These are phyloP conservation scores for Mionectes olivaceus DNA, from an alignment of 2,797 vertebrate genomes.

Conservation along the genomic window DNA sequence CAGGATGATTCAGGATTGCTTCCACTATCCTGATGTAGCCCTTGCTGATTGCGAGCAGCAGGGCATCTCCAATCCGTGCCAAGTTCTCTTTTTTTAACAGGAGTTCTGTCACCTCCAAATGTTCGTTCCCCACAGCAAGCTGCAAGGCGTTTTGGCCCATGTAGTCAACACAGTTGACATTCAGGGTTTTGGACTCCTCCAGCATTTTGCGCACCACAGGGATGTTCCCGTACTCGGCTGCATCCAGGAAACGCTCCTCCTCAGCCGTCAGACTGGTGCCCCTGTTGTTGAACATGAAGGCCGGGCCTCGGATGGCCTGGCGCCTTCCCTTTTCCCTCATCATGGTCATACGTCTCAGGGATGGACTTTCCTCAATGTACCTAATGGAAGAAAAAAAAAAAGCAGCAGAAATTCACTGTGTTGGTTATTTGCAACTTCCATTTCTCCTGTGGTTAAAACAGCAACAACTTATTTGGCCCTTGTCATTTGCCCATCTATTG, in stretches of 20 bases:
- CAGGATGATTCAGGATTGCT: slow-evolving; percentile 87
- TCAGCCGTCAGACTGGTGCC: slow-evolving; percentile 84
- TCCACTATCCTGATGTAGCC: slow-evolving; percentile 91
- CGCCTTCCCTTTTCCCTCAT: slow-evolving; percentile 89
- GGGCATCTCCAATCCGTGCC: slow-evolving; percentile 88
- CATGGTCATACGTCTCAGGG: slow-evolving; percentile 79
- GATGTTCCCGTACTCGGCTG: slow-evolving; percentile 90
- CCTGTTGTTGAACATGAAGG: slow-evolving; percentile 88
- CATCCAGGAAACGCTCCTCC: slow-evolving; percentile 89
- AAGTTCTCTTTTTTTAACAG: slow-evolving; percentile 87
- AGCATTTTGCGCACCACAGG: slow-evolving; percentile 91
- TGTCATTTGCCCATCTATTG: not conserved
- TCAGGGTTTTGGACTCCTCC: slow-evolving; percentile 85
- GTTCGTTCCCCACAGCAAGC: slow-evolving; percentile 89
- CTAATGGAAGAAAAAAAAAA: slow-evolving; percentile 50
- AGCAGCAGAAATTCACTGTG: not conserved
- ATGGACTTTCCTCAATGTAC: slow-evolving; percentile 78
- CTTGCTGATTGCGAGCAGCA: slow-evolving; percentile 90
- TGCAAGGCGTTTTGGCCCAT: slow-evolving; percentile 91
- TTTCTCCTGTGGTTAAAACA: not conserved
- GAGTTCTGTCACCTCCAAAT: slow-evolving; percentile 90
- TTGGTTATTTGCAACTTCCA: not conserved
- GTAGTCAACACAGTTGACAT: slow-evolving; percentile 90
- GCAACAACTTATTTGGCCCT: not conserved
- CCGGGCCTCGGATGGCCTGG: slow-evolving; percentile 85